These are phyloP conservation scores for Gracilinanus agilis DNA, from an alignment of 2,113 vertebrate genomes.

Conservation along the genomic window DNA sequence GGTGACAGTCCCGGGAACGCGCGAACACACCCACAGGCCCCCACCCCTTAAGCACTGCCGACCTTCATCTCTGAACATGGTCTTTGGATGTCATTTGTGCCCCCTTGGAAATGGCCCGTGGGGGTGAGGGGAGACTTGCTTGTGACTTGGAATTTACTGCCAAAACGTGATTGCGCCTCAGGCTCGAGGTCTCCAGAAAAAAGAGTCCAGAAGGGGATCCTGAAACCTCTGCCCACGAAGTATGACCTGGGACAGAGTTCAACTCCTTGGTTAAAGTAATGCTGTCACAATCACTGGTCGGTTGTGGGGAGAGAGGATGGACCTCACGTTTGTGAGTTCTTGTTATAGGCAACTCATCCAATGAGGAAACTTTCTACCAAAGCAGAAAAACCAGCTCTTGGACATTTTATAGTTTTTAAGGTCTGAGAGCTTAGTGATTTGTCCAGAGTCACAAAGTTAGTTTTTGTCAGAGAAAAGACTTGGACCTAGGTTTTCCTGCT, in stretches of 20 bases:
- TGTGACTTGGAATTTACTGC: background rate
- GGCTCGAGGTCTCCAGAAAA: no score
- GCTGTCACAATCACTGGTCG: no score
- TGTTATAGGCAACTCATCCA: no score
- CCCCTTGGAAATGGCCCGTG: no score
- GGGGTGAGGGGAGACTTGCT: no score
- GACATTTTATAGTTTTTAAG: background rate
- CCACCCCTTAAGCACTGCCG: no score
- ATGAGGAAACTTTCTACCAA: background rate
- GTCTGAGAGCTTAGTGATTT: background rate
- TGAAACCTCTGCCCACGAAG: background rate
- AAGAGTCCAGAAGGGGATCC: background rate
- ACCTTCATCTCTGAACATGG: accelerated
- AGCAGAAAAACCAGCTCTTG: background rate
- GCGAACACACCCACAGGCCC: background rate
- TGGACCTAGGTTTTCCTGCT: background rate
- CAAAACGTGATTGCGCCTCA: background rate
- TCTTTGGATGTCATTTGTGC: background rate
- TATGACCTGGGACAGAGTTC: background rate
- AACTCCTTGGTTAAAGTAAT: no score
- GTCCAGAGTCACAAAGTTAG: background rate
- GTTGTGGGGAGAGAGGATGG: background rate
- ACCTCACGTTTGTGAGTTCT: background rate
- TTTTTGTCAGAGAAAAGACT: background rate
- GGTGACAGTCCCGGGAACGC: slow-evolving; percentile 31